Percentiles rank a stretch among this genome's conserved stretches.
phyloP scores from a whole-genome alignment of 2,113 vertebrate species.

The Desmodus rotundus region DNA sequence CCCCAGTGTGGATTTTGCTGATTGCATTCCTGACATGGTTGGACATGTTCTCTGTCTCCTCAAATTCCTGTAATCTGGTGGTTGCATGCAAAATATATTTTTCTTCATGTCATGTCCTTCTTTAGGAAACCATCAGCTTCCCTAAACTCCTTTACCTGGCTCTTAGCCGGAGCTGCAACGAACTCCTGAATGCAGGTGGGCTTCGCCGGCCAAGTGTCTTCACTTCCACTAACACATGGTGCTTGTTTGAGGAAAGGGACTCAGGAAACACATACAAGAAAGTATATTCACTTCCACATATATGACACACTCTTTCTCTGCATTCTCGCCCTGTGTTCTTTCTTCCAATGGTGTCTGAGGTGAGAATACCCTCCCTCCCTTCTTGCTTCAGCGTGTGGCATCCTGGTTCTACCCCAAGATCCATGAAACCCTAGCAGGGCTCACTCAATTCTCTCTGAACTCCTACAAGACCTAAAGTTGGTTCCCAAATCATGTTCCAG shows the following conservation, averaged over 20 bases:
- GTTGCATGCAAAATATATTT: background rate
- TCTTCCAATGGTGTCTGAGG: background rate
- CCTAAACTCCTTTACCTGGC: background rate
- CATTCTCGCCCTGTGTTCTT: rapidly evolving
- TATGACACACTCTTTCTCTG: too few relatives aligned
- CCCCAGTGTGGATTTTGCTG: background rate
- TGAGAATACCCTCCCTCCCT: background rate
- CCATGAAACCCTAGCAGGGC: background rate
- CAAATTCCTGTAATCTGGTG: background rate
- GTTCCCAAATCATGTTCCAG: background rate
- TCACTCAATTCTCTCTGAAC: background rate
- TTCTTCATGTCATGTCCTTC: background rate
- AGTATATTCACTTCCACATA: rapidly evolving
- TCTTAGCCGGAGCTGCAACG: background rate
- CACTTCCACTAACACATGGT: background rate
- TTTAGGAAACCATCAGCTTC: background rate
- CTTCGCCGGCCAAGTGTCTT: background rate
- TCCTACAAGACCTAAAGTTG: background rate
- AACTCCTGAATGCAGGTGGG: background rate
- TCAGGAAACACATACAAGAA: background rate
- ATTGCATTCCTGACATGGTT: too few relatives aligned
- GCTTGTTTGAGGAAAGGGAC: background rate
- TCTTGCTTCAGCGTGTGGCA: background rate
- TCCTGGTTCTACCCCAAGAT: background rate
- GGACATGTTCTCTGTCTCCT: background rate